A percentile compares a stretch with the other conserved stretches of the same genome.
These are phyloP conservation scores for Glyptemys insculpta DNA, from an alignment of 2,797 vertebrate genomes.

Conservation along the genomic window DNA sequence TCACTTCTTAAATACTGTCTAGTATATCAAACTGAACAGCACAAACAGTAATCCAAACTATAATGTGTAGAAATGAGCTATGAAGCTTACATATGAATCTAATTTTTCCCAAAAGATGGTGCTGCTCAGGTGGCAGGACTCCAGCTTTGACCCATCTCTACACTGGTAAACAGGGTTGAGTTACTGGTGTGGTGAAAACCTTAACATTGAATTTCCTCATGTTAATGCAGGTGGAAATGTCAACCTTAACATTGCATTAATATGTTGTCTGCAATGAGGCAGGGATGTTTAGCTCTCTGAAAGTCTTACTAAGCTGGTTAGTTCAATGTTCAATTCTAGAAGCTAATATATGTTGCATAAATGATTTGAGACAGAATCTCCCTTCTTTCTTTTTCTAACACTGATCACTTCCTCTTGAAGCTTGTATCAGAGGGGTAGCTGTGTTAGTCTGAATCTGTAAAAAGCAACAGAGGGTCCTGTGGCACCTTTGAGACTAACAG, in stretches of 20 bases:
- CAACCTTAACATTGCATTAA: neutral
- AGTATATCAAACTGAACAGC: neutral
- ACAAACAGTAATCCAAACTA: neutral
- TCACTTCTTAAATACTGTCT: neutral
- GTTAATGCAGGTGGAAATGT: neutral
- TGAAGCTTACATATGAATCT: neutral
- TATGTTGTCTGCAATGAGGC: neutral
- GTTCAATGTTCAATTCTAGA: neutral
- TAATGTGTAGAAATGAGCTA: neutral
- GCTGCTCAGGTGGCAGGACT: neutral
- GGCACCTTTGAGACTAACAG: too few relatives aligned
- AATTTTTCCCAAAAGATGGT: neutral
- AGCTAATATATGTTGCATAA: neutral
- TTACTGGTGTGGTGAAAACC: neutral
- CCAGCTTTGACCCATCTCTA: neutral
- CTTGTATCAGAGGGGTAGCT: too few relatives aligned
- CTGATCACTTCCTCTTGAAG: neutral
- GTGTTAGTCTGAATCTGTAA: too few relatives aligned
- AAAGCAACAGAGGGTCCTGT: too few relatives aligned
- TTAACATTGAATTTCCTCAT: neutral
- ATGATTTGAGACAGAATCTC: neutral
- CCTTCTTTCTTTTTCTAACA: neutral
- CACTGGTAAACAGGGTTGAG: neutral
- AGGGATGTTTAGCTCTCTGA: neutral
- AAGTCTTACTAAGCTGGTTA: neutral